Evolutionary conservation across 1,140 invertebrate genomes (phyloP), one percentile per base, ranked within the genome.

Genomic region (Pemphigus obesinymphae): DNA sequence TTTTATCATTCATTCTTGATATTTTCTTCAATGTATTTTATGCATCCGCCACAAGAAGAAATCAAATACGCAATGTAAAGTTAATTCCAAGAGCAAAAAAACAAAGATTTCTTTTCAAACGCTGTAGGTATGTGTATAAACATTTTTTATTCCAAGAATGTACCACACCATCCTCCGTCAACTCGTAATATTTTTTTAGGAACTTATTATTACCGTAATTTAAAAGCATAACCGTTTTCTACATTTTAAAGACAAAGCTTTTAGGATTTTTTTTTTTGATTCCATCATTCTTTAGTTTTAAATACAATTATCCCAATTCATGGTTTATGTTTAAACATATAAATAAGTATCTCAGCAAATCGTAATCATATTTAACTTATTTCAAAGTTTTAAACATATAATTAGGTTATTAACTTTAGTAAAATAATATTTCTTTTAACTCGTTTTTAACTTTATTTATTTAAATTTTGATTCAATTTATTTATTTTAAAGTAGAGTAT

Each of bases 31-130:
- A 7, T 5, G 34, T 73, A 58, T 82, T 53, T 82, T 82, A 70
- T 58, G 70, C 55, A 23, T 82, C 53, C 17, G 34, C 7, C 26
- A 58, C 68, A 48, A 61, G n/a, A 55, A 45, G 8, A 70, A 73
- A 50, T 43, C 48, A 82, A 73, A 72, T 58, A 68, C 66, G 66
- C 73, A 73, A 72, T 73, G 73, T 73, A 43, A 72, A 82, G 48
- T 82, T 50, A 82, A 73, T 82, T 82, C 53, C 45, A 73, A 37
- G 15, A 48, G 8, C 15, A n/a, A 68, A 34, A 73, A 43, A 50
- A 61, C 2, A 55, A 11, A 55, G n/a, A 50, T 20, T 73, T 73
- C 26, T 29, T 29, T 73, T n/a, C 68, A 31, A 72, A 72, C 40
- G 23, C 10, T 72, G n/a, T 23, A 37, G n/a, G n/a, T 26, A 26